Percentiles rank a stretch among this genome's conserved stretches.
Conservation (phyloP, 2,797 vertebrate species). For the Hydrolagus colliei region DNA sequence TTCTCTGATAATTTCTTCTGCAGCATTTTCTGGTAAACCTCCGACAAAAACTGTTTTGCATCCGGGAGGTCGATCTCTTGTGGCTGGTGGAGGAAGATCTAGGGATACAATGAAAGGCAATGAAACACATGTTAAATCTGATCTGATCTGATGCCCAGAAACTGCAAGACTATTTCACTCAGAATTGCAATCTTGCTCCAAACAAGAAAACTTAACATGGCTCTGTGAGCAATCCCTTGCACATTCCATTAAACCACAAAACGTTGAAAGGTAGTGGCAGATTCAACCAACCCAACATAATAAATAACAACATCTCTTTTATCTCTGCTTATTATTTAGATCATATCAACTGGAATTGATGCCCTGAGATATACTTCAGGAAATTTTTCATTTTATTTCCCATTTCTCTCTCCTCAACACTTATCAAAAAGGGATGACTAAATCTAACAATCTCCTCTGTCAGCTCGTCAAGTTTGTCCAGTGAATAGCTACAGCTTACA, state of each 20-base stretch:
- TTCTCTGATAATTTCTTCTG: conserved; percentile 77
- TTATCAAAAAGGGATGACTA: neutral
- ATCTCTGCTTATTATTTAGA: too few species aligned
- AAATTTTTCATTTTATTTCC: neutral
- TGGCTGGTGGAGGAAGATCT: conserved; percentile 80
- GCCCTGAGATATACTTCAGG: neutral
- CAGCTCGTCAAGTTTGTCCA: too few species aligned
- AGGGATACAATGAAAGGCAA: conserved; percentile 29
- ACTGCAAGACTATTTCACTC: conserved; percentile 35
- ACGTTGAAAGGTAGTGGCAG: neutral
- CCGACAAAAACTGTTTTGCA: conserved; percentile 83
- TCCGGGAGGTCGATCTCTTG: conserved; percentile 75
- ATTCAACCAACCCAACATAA: conserved; percentile 32
- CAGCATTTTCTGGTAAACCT: conserved; percentile 77
- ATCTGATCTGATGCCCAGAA: neutral
- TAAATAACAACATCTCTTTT: neutral
- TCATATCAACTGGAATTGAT: too few species aligned
- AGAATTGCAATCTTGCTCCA: conserved; percentile 37
- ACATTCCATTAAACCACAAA: conserved; percentile 34
- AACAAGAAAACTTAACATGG: conserved; percentile 36
- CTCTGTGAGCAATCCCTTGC: neutral
- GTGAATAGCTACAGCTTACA: too few species aligned
- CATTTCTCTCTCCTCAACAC: neutral
- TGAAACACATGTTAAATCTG: neutral
- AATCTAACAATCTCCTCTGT: neutral